Evolutionary conservation across 2,113 vertebrate species (phyloP), one percentile per base, ranked within the genome.

Genomic region (Trochalopteron elliotii): DNA sequence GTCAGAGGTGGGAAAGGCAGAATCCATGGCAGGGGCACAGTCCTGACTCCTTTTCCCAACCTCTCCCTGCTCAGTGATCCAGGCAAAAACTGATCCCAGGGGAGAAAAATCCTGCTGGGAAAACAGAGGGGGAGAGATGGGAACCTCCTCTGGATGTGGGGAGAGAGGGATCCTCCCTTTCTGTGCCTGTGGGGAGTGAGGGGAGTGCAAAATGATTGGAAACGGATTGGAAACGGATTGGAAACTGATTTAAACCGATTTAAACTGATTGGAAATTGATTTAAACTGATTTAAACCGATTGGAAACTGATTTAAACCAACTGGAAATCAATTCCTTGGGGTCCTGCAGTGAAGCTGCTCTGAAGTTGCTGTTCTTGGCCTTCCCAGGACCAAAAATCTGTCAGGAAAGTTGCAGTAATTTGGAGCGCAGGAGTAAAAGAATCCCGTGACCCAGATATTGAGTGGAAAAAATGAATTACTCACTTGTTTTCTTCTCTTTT

Each of bases 401-500:
- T 60, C 40, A 17, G 37, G 65, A 21, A 81, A 89, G 57, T 28
- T 75, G 64, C 52, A 56, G 61, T 20, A 11, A 49, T 77, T 67
- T 70, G 28, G 45, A 94, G 76, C 22, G 53, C 2, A 5, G 56
- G 74, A 94, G 83, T 49, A 28, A 92, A 92, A 44, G 28, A 70
- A 89, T 63, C 80, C 49, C 8, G 2, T 61, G 68, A 89, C 87
- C 87, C 89, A 92, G 89, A 87, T 94, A 87, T 64, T 35, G 69
- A 92, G 56, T 70, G 84, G 89, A 93, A 89, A 89, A 96, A 87
- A 93, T 72, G 83, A 92, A 87, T 95, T 84, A 87, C 87, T 95
- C 93, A 87, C 76, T 96, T 96, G 89, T 95, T 95, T 96, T 91
- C 87, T 60, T 93, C 78, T 83, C 68, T 53, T 79, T 60, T 64